These are phyloP conservation scores for Cyanoramphus novaezelandiae DNA, from an alignment of 2,113 vertebrate genomes.

Conservation along the genomic window DNA sequence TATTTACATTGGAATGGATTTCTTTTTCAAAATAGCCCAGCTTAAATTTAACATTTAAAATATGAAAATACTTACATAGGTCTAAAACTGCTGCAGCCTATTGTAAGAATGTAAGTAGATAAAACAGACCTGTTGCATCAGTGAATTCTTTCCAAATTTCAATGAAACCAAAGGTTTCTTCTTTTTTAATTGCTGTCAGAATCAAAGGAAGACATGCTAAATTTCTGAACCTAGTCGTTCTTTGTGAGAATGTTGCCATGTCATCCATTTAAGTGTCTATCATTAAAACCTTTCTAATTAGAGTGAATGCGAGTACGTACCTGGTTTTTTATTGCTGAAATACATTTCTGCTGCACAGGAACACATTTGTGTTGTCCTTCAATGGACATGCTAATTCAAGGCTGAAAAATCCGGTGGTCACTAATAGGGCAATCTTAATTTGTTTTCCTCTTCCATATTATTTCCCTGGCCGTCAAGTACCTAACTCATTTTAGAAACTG, in stretches of 20 bases:
- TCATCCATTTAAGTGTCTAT: conserved; percentile 43
- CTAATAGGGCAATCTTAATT: neutral
- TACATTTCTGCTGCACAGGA: neutral
- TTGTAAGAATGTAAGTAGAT: neutral
- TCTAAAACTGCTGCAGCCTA: neutral
- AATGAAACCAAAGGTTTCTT: neutral
- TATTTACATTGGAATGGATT: neutral
- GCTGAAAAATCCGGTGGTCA: neutral
- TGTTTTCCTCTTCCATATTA: neutral
- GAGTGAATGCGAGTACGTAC: neutral
- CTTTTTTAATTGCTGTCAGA: conserved; percentile 29
- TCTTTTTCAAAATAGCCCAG: neutral
- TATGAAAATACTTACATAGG: neutral
- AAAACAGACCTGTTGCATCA: conserved; percentile 1
- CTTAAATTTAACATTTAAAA: neutral
- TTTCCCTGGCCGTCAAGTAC: neutral
- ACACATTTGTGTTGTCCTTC: neutral
- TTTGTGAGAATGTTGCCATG: conserved; percentile 33
- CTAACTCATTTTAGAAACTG: neutral
- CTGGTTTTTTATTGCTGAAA: neutral
- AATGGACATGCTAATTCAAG: neutral
- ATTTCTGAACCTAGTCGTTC: conserved; percentile 23
- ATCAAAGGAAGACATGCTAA: neutral
- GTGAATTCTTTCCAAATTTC: neutral
- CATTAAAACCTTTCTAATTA: conserved; percentile 13